Evolutionary conservation across 2,113 vertebrate genomes (phyloP).

Genomic region (Petrocephalus microphthalmus): DNA sequence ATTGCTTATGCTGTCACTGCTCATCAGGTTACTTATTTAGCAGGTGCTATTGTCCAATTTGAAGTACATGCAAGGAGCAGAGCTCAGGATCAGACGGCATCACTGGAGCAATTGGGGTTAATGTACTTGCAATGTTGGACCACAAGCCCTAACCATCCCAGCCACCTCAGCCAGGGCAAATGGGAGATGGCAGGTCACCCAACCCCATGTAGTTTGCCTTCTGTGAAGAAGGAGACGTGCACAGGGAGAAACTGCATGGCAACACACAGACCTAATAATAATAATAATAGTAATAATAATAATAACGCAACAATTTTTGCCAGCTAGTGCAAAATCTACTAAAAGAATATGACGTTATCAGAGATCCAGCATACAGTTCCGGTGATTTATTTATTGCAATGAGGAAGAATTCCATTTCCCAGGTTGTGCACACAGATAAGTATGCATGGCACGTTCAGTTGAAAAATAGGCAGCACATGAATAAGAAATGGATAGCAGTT

Average conservation of each 20-base stretch:
- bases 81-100: background rate
- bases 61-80: background rate
- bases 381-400: background rate
- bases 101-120: background rate
- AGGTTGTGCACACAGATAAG: background rate
- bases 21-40: background rate
- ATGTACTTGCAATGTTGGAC: background rate
- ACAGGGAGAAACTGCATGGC: too few relatives aligned
- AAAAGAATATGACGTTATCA: background rate
- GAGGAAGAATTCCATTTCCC: background rate
- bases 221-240: too few relatives aligned
- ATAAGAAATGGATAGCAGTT: conserved; percentile 7
- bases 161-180: background rate
- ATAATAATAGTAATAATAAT: background rate
- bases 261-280: background rate
- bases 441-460: background rate
- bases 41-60: background rate
- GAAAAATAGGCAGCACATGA: background rate
- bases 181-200: background rate
- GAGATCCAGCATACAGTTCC: background rate
- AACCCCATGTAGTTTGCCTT: too few relatives aligned
- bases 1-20: background rate
- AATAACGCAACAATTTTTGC: background rate
- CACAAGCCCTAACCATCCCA: background rate
- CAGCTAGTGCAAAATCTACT: background rate